Base-by-base conservation (phyloP, 2,113 vertebrate species). In the Myotis brandtii region DNA sequence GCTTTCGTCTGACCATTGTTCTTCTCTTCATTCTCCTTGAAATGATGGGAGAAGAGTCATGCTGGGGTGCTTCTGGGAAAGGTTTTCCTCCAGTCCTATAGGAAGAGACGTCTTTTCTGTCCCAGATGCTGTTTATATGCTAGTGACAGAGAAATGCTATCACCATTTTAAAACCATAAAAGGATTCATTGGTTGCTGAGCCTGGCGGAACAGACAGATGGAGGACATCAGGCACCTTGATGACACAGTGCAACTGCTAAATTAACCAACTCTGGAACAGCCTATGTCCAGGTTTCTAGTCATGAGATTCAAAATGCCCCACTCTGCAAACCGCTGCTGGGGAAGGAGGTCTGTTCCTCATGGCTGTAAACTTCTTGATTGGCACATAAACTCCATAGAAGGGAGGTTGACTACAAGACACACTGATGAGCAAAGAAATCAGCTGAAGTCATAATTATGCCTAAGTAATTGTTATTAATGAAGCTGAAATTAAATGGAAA, bases 391-490 rank as follows among this genome's bases (percentile, higher is more conserved):
- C 4, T 27, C 70, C 32, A 20, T 2, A 43, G 76, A 86, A 89
- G 14, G 23, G 25, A 89, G 46, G n/a, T 2, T 76, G 56, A 64
- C 91, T 70, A 52, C 7, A 72, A 95, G 50, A 54, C 40, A 48
- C 23, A 27, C 25, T 1, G 70, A 81, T 80, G 70, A 95, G 40
- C 40, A 54, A 40, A 81, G 72, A 88, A 80, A 80, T 77, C 37
- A 87, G 70, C 18, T 62, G 37, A 92, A 73, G 37, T 92, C 75
- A 76, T 90, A 83, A 87, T 92, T 85, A 95, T 89, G 48, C n/a
- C 59, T 87, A 92, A 93, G 34, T 93, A 81, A 95, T 90, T 96
- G 75, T 77, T 95, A 81, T 95, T 95, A 96, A 92, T 89, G 86
- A 96, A 76, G 52, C 37, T 85, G 54, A 96, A 88, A 92, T 96